Conservation (phyloP, 2,113 vertebrate genomes). For the Oncorhynchus mykiss region DNA sequence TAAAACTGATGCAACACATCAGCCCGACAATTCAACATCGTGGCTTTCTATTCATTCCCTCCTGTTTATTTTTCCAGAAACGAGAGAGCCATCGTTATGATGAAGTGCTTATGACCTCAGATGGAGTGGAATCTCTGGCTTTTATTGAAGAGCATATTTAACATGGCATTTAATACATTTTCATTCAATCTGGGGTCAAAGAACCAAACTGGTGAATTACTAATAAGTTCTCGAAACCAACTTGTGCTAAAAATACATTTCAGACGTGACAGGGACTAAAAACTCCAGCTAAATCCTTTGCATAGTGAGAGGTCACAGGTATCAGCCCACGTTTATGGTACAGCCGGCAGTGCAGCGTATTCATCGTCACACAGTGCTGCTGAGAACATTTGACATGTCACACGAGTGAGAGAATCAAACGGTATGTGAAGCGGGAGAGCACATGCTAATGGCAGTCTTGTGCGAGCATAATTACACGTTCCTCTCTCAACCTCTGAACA, state of each 20-base stretch:
- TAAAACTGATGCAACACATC: too few relatives aligned
- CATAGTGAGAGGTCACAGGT: too few relatives aligned
- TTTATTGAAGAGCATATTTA: slow-evolving; percentile 10
- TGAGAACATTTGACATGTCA: too few relatives aligned
- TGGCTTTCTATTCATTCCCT: background rate
- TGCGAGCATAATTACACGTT: slow-evolving; percentile 20
- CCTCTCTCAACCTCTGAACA: slow-evolving; percentile 18
- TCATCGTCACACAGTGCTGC: too few relatives aligned
- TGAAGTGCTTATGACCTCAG: background rate
- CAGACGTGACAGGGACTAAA: background rate
- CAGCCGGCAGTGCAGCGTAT: too few relatives aligned
- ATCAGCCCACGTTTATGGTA: too few relatives aligned
- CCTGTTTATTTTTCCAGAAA: background rate
- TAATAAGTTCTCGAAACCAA: background rate
- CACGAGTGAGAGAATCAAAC: too few relatives aligned
- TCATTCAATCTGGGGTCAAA: slow-evolving; percentile 10
- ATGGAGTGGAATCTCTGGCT: background rate
- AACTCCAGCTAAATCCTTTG: too few relatives aligned
- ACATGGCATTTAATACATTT: slow-evolving; percentile 5
- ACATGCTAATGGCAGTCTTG: too few relatives aligned
- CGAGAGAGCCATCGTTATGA: background rate
- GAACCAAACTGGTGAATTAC: slow-evolving; percentile 8
- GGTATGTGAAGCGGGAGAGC: too few relatives aligned
- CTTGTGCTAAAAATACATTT: background rate
- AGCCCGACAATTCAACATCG: background rate